Evolutionary conservation across 2,797 vertebrate genomes (phyloP).

Genomic region (Crenichthys baileyi): DNA sequence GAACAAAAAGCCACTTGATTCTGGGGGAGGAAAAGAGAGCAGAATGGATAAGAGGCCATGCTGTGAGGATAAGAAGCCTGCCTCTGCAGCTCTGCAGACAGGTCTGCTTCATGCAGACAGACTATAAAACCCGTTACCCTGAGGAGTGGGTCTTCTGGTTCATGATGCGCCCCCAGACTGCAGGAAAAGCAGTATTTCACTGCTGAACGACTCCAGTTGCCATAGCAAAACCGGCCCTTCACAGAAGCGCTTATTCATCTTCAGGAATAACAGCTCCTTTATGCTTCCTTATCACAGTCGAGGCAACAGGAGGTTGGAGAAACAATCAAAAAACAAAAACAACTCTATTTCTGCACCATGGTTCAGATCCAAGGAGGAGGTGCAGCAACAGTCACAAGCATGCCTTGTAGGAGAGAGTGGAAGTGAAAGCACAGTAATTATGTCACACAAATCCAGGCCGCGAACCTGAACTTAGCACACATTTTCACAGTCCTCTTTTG

Average conservation of each 20-base stretch:
- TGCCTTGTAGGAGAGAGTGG: constrained; percentile 9
- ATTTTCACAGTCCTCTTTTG: constrained; percentile 55
- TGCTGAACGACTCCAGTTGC: constrained; percentile 47
- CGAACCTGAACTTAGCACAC: constrained; percentile 32
- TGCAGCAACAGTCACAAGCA: not conserved
- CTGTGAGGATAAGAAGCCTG: constrained; percentile 52
- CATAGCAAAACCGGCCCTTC: constrained; percentile 44
- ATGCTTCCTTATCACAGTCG: constrained; percentile 31
- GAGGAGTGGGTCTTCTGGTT: constrained; percentile 34
- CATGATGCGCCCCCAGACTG: constrained; percentile 32
- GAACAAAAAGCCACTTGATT: constrained; percentile 80
- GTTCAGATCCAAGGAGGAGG: constrained; percentile 11
- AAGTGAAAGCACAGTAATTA: constrained; percentile 49
- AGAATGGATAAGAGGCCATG: constrained; percentile 53
- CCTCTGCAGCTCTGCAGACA: constrained; percentile 53
- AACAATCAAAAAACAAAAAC: constrained; percentile 30
- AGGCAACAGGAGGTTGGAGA: constrained; percentile 33
- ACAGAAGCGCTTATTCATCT: constrained; percentile 35
- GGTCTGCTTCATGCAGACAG: constrained; percentile 36
- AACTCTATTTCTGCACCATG: constrained; percentile 1
- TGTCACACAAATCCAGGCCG: constrained; percentile 28
- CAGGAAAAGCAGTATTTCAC: constrained; percentile 31
- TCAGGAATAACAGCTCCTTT: constrained; percentile 26
- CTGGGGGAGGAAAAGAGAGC: constrained; percentile 47
- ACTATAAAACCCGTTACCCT: constrained; percentile 42